Base-by-base conservation (phyloP, 2,113 vertebrate species). In the Pachycephala philippinensis region DNA sequence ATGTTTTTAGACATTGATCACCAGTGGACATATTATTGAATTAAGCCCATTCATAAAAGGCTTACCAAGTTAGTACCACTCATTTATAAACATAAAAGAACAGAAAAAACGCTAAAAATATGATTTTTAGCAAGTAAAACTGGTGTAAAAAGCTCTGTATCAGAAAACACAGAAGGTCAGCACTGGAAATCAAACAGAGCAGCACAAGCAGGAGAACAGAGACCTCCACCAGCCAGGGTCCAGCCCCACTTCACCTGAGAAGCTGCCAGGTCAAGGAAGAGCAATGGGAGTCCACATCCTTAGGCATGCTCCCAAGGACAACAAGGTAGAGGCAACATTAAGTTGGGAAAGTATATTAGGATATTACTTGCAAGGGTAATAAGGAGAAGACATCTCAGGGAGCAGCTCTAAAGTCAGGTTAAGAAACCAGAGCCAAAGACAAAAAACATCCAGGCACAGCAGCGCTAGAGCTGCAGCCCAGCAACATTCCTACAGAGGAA, bases 401-500 rank as follows among this genome's bases (percentile, higher is more conserved):
- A 80, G 0, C 2, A 49, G 1, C 1, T 44, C 11, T 9, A 12
- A 5, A 31, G 0, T 4, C 7, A 37, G 24, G 0, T 2, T 3
- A 11, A 37, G 1, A 60, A 72, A 0, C 1, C 23, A 63, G 8
- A 64, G 0, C 3, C 7, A 65, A 57, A 50, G 2, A 10, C 11
- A 5, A 42, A 42, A 40, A 30, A 15, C 0, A 1, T 4, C 3
- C 1, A 52, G 1, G 1, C 9, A 11, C 0, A 64, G 3, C 7
- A 35, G 1, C 5, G 0, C 3, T 8, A 0, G 3, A 66, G 1
- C 9, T 19, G 0, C 7, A 70, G 0, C 10, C 5, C 1, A 57
- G 4, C 12, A 90, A 0, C 3, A 17, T 0, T 5, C 9, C 33
- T 3, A 0, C 1, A 84, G 0, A 3, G 1, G 1, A 4, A 15